Evolutionary conservation across 2,113 vertebrate genomes (phyloP).

Genomic region (Orycteropus afer): DNA sequence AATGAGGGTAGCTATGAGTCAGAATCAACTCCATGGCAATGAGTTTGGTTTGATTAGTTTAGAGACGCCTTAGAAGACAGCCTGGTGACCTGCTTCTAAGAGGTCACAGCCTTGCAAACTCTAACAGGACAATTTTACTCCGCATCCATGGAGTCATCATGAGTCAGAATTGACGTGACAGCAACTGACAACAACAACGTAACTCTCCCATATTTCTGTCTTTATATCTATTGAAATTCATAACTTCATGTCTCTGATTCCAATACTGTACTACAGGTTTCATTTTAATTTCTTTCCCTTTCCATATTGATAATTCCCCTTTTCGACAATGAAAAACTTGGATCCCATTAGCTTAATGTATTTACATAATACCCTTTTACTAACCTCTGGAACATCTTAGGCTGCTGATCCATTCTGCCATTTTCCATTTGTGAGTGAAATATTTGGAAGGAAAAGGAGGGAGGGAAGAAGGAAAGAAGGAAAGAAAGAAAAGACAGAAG

Average conservation of each 20-base stretch:
- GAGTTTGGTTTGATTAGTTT: no score
- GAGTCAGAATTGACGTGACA: no score
- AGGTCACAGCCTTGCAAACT: no score
- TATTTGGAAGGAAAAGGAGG: neutral
- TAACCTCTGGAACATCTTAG: neutral
- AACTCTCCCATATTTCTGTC: neutral
- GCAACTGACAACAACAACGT: no score
- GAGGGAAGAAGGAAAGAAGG: neutral
- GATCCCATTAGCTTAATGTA: neutral
- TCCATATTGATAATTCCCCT: neutral
- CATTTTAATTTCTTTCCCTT: conserved; percentile 16
- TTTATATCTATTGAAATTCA: neutral
- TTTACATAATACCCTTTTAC: neutral
- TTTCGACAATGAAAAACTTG: neutral
- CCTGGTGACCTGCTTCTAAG: no score
- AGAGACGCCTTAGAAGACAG: no score
- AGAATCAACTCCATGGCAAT: no score
- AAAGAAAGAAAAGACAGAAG: neutral
- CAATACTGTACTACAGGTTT: neutral
- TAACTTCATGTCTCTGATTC: neutral
- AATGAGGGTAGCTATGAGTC: no score
- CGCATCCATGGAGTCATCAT: no score
- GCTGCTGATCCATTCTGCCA: neutral
- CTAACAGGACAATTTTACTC: no score
- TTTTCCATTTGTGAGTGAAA: neutral